phyloP scores from a whole-genome alignment of 2,113 vertebrate species.

The Erinaceus europaeus region DNA sequence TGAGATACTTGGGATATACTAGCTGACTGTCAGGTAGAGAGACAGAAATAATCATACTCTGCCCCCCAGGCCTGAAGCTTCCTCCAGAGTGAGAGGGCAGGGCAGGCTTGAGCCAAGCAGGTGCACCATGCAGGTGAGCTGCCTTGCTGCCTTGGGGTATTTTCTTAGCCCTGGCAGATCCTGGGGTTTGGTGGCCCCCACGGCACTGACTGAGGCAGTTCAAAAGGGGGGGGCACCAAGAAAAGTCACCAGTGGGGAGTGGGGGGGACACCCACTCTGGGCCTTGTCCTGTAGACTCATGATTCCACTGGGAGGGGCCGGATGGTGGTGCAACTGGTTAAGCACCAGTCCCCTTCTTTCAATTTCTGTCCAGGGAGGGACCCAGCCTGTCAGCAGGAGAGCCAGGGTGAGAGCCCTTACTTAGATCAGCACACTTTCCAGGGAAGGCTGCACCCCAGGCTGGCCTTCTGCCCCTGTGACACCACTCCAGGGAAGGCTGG shows the following conservation, averaged over 20 bases:
- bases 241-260: neutral
- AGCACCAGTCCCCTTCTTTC: neutral
- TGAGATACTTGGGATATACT: too few species aligned
- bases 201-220: fast-evolving
- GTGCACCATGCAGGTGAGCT: neutral
- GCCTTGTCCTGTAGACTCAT: neutral
- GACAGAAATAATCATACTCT: too few species aligned
- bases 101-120: neutral
- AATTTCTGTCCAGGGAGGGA: too few species aligned
- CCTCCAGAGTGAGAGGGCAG: too few species aligned
- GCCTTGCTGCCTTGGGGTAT: neutral
- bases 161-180: neutral
- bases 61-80: too few species aligned
- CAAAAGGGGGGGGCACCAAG: neutral
- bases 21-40: too few species aligned
- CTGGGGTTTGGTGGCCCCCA: fast-evolving
- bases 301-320: neutral
- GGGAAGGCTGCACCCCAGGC: neutral
- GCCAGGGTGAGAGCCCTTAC: neutral
- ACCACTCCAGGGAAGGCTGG: neutral
- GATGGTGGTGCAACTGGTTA: neutral
- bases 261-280: neutral
- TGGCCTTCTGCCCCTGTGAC: neutral
- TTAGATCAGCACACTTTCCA: fast-evolving
- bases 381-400: neutral